Evolutionary conservation across 1,140 invertebrate genomes (phyloP), one percentile per base, ranked within the genome.

Genomic region (Leptinotarsa texana): DNA sequence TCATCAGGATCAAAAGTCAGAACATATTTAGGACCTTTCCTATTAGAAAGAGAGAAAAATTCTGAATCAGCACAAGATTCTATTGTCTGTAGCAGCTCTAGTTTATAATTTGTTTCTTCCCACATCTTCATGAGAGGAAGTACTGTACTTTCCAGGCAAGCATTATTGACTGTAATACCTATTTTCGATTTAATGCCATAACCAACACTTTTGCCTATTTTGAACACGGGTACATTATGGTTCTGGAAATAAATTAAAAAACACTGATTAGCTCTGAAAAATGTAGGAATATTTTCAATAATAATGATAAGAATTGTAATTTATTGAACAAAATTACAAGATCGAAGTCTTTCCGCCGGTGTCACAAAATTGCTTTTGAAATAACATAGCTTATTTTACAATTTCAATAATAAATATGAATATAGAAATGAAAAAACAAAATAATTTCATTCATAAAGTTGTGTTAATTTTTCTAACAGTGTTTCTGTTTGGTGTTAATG

Each of bases 91-190:
- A 91, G 87, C 75, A 90, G 88, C 84, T 99, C 97, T 61, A 99
- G 84, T 77, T 92, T 90, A 82, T 94, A 98, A 86, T 96, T 98
- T 0, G 97, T 98, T 83, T 97, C 94, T 86, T 99, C 98, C 98
- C 97, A 99, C 77, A 93, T 89, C 80, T 91, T 88, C 83, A 95
- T 92, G 24, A 97, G 84, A 1, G 89, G 82, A 22, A 89, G 83
- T 24, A 98, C 88, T 4, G 87, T 87, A 17, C 90, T 89, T 49
- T 91, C 84, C 2, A 98, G 80, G 2, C 94, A 88, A 24, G 84
- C 81, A 4, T 87, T 88, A 74, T 93, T 91, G 0, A 92, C 86
- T n/a, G 81, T 85, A 21, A 97, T 86, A 42, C 86, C 80, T 86
- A 90, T 88, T 86, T 84, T 78, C 75, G 94, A 91, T 51, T 90